A percentile compares a stretch with the other conserved stretches of the same genome.
phyloP scores from a whole-genome alignment of 2,888 invertebrate genomes.

The Netelia melanura region DNA sequence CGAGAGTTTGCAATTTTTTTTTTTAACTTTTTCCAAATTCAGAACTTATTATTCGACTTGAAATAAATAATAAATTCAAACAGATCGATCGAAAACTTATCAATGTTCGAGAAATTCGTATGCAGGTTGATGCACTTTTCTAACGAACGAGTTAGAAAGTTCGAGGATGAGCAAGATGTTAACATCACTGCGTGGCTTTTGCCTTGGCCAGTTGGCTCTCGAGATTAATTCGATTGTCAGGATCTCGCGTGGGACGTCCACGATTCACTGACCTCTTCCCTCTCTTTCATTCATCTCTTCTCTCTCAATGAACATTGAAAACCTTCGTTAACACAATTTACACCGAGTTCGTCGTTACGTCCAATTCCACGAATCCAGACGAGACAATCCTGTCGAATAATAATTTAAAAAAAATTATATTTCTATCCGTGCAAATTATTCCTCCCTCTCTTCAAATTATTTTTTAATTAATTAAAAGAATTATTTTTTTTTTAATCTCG shows the following conservation, averaged over 20 bases:
- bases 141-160: constrained; percentile 5
- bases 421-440: not conserved
- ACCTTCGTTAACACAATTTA: constrained; percentile 50
- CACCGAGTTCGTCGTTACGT: constrained; percentile 15
- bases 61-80: not conserved
- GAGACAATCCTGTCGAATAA: not conserved
- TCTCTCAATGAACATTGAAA: constrained; percentile 60
- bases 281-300: constrained; percentile 38
- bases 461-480: too few relatives aligned
- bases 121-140: not conserved
- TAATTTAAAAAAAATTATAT: not conserved
- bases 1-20: not conserved
- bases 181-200: constrained; percentile 36
- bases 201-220: constrained; percentile 37
- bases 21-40: not conserved
- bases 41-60: not conserved
- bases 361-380: not conserved
- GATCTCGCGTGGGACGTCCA: constrained; percentile 60
- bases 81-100: not conserved
- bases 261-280: constrained; percentile 51
- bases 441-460: not conserved
- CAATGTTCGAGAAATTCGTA: not conserved
- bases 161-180: constrained; percentile 13
- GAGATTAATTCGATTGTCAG: constrained; percentile 64
- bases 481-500: too few relatives aligned